Conservation (phyloP, 2,888 invertebrate species). For the Scotopteryx bipunctaria region DNA sequence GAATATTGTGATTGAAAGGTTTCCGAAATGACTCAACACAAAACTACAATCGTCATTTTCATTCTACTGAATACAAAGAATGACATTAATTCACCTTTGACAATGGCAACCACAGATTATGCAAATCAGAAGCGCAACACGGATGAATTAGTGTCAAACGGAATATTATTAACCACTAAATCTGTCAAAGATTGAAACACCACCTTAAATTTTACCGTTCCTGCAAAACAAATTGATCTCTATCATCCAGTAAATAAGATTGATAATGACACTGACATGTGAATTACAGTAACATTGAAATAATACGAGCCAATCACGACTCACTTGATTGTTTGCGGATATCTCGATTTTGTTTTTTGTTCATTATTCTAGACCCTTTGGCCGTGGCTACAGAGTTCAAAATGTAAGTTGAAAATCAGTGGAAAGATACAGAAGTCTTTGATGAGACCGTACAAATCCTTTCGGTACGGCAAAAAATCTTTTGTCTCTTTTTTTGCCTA, state of each 20-base stretch:
- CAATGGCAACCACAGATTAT: conserved; percentile 59
- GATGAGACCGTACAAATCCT: conserved; percentile 56
- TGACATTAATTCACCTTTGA: conserved; percentile 37
- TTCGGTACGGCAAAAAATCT: conserved; percentile 52
- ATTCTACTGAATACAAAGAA: conserved; percentile 21
- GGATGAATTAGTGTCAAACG: conserved; percentile 66
- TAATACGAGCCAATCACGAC: conserved; percentile 55
- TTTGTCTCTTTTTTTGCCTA: conserved; percentile 55
- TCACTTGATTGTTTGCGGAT: conserved; percentile 59
- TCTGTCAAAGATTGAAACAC: conserved; percentile 45
- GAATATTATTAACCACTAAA: conserved; percentile 55
- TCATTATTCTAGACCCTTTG: conserved; percentile 26
- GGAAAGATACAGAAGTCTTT: conserved; percentile 50
- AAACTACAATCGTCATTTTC: conserved; percentile 7
- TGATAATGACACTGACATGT: conserved; percentile 12
- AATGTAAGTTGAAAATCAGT: conserved; percentile 25
- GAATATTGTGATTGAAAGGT: conserved; percentile 13
- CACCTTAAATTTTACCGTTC: conserved; percentile 25
- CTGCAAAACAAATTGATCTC: conserved; percentile 24
- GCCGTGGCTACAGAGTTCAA: conserved; percentile 15
- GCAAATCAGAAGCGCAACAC: conserved; percentile 64
- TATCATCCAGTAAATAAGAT: conserved; percentile 21
- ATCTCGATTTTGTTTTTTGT: conserved; percentile 46
- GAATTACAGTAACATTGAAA: conserved; percentile 32
- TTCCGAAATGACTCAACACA: conserved; percentile 17